Conservation (phyloP, 2,888 invertebrate species). For the Drosophila affinis region DNA sequence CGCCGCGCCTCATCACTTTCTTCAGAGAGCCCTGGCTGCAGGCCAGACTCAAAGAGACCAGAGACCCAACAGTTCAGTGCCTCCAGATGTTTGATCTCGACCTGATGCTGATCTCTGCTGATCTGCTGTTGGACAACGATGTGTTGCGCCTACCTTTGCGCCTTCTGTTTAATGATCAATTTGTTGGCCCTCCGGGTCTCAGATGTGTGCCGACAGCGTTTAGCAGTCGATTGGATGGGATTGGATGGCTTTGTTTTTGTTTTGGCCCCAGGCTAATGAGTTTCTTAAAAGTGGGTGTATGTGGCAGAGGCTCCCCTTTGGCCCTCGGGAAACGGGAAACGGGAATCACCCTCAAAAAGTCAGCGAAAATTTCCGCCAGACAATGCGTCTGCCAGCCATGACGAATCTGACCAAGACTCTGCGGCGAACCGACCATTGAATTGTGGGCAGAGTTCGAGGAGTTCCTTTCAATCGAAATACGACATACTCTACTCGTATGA, state of each 20-base stretch:
- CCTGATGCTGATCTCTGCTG: conserved; percentile 52
- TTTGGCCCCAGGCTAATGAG: conserved; percentile 56
- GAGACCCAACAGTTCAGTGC: background rate
- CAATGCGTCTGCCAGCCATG: conserved; percentile 52
- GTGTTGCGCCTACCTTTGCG: conserved; percentile 69
- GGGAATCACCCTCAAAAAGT: conserved; percentile 4
- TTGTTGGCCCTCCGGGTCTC: conserved; percentile 72
- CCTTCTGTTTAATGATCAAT: conserved; percentile 81
- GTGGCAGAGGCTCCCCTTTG: conserved; percentile 46
- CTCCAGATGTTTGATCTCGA: conserved; percentile 76
- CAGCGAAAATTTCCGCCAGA: conserved; percentile 50
- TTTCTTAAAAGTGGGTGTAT: conserved; percentile 72
- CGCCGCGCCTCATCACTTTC: conserved; percentile 61
- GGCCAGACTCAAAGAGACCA: conserved; percentile 37
- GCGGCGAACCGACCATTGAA: conserved; percentile 66
- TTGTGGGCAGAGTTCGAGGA: conserved; percentile 52
- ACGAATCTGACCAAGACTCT: conserved; percentile 42
- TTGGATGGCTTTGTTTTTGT: conserved; percentile 30
- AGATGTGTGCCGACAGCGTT: conserved; percentile 73
- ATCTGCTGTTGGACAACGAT: conserved; percentile 50
- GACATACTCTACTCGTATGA: conserved; percentile 25
- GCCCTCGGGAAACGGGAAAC: background rate
- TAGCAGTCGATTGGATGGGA: conserved; percentile 60
- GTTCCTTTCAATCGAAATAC: conserved; percentile 60
- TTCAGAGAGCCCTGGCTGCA: conserved; percentile 46